Conservation (phyloP, 92 coral and sea anemone genomes). For the Actinostola sp. region DNA sequence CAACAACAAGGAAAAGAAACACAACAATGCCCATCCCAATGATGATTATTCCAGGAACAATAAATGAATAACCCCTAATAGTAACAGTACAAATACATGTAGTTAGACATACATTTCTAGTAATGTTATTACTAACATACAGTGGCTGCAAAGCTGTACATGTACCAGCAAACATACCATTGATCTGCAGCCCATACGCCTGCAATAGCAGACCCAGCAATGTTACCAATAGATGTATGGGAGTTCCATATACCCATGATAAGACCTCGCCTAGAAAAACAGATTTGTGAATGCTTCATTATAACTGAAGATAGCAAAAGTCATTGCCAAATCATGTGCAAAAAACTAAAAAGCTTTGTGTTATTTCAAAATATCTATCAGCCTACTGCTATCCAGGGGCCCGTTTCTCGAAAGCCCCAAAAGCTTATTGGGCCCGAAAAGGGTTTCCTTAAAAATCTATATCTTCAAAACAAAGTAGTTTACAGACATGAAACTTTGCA, state of each 20-base stretch:
- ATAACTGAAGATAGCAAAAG: too few relatives aligned
- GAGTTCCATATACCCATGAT: slow-evolving; percentile 99
- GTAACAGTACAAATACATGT: neutral
- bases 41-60: slow-evolving; percentile 93
- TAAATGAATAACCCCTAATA: slow-evolving; percentile 92
- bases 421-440: too few relatives aligned
- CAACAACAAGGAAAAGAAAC: slow-evolving; percentile 84
- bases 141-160: neutral
- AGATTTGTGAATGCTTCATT: too few relatives aligned
- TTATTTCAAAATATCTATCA: too few relatives aligned
- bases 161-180: slow-evolving; percentile 63
- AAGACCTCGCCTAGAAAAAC: slow-evolving; percentile 80
- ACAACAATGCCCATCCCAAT: slow-evolving; percentile 82
- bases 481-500: too few relatives aligned
- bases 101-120: neutral
- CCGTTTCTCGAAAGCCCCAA: too few relatives aligned
- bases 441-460: too few relatives aligned
- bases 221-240: slow-evolving; percentile 97
- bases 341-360: too few relatives aligned
- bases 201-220: slow-evolving; percentile 90
- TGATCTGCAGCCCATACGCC: slow-evolving; percentile 88
- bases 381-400: too few relatives aligned
- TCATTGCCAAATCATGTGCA: too few relatives aligned
- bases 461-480: too few relatives aligned
- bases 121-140: neutral